Conservation (phyloP, 2,888 invertebrate genomes). For the Mesochorus sp. region DNA sequence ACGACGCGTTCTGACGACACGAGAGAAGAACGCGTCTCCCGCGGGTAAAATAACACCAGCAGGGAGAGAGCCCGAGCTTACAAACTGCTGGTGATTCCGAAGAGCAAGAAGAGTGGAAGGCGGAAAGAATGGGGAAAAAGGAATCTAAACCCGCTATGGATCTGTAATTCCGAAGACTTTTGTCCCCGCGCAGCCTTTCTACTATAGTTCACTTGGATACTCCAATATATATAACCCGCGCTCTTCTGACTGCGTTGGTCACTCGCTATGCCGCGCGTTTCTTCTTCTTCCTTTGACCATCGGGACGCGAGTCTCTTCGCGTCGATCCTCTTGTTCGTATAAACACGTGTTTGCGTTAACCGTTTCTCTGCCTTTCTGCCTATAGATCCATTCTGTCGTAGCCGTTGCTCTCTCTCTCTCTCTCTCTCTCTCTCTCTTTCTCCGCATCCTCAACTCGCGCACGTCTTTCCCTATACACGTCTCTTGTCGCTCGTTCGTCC, state of each 20-base stretch:
- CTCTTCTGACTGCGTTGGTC: neutral
- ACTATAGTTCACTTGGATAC: slow-evolving; percentile 18
- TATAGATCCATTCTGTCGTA: slow-evolving; percentile 46
- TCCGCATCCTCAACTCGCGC: neutral
- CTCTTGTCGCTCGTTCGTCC: slow-evolving; percentile 53
- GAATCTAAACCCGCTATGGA: slow-evolving; percentile 1
- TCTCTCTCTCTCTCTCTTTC: neutral
- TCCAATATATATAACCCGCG: neutral
- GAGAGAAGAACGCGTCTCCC: slow-evolving; percentile 23
- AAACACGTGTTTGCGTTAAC: slow-evolving; percentile 81
- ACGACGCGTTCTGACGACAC: slow-evolving; percentile 34
- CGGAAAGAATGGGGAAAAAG: neutral
- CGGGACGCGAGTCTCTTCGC: slow-evolving; percentile 40
- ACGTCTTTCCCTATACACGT: too few relatives aligned
- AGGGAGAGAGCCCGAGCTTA: slow-evolving; percentile 14
- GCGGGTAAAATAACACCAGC: slow-evolving; percentile 30
- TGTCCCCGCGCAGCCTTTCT: slow-evolving; percentile 35
- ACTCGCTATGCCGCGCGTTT: slow-evolving; percentile 6
- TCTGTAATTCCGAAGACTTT: slow-evolving; percentile 38
- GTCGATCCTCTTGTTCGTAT: slow-evolving; percentile 74
- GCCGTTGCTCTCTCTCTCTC: slow-evolving; percentile 30
- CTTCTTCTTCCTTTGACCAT: slow-evolving; percentile 33
- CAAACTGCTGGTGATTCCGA: slow-evolving; percentile 38
- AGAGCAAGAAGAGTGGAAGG: neutral
- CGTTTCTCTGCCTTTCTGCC: slow-evolving; percentile 68